phyloP scores from a whole-genome alignment of 2,797 vertebrate species.

The Lerista edwardsae region DNA sequence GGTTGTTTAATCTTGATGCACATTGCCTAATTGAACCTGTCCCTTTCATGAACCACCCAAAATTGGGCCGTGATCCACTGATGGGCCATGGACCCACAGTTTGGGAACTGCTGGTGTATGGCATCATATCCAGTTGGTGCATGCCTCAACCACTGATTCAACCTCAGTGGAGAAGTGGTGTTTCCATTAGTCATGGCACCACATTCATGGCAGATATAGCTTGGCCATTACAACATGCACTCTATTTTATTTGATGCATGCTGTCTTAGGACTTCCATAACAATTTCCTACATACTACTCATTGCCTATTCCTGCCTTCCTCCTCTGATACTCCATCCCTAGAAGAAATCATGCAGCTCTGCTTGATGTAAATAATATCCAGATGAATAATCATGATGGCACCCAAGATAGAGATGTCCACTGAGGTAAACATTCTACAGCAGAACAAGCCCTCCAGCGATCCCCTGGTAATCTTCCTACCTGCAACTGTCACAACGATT shows the following conservation, averaged over 20 bases:
- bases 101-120: too few relatives aligned
- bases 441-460: conserved; percentile 71
- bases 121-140: too few relatives aligned
- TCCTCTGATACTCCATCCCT: conserved; percentile 29
- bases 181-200: not conserved
- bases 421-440: conserved; percentile 70
- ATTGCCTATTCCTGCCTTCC: not conserved
- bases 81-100: too few relatives aligned
- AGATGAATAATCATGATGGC: conserved; percentile 66
- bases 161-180: not conserved
- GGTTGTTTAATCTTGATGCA: too few relatives aligned
- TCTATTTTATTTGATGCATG: not conserved
- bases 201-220: not conserved
- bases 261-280: not conserved
- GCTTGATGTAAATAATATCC: conserved; percentile 51
- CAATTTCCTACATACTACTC: conserved; percentile 35
- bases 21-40: too few relatives aligned
- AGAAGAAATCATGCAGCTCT: conserved; percentile 39
- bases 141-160: too few relatives aligned
- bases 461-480: conserved; percentile 65
- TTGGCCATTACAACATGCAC: not conserved
- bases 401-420: conserved; percentile 62
- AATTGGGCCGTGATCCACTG: too few relatives aligned
- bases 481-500: conserved; percentile 70
- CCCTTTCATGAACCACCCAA: too few relatives aligned